These are phyloP conservation scores for Meriones psammophilus DNA, from an alignment of 2,797 vertebrate genomes.

Conservation along the genomic window DNA sequence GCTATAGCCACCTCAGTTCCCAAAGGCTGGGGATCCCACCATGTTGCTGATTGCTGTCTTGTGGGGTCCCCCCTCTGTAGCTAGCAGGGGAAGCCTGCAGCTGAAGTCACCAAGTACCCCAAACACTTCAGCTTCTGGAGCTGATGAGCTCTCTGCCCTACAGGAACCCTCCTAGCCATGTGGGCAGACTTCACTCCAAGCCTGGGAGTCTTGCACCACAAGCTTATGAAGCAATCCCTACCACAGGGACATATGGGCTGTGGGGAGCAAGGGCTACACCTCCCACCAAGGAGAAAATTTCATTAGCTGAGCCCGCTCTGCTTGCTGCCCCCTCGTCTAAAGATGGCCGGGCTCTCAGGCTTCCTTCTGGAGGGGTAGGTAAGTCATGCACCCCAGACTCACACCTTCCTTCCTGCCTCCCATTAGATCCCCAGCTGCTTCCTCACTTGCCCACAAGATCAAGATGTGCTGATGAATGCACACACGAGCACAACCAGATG, in stretches of 20 bases:
- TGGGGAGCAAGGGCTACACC: no score
- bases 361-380: not conserved
- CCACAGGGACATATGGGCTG: not conserved
- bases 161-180: not conserved
- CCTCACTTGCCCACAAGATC: not conserved
- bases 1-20: not conserved
- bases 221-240: not conserved
- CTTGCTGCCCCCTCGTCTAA: not conserved
- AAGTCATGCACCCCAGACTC: not conserved
- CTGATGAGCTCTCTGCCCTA: no score
- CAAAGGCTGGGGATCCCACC: not conserved
- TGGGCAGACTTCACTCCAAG: not conserved
- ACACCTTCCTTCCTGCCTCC: not conserved
- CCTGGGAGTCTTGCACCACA: not conserved
- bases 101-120: not conserved
- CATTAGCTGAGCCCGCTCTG: not conserved
- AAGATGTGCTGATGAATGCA: no score
- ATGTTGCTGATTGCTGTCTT: not conserved
- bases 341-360: not conserved
- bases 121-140: not conserved
- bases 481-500: not conserved
- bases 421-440: no score
- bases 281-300: not conserved
- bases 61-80: not conserved
- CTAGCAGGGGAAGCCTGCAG: not conserved